These are phyloP conservation scores for Liparis tanakae DNA, from an alignment of 2,797 vertebrate genomes.

Conservation along the genomic window DNA sequence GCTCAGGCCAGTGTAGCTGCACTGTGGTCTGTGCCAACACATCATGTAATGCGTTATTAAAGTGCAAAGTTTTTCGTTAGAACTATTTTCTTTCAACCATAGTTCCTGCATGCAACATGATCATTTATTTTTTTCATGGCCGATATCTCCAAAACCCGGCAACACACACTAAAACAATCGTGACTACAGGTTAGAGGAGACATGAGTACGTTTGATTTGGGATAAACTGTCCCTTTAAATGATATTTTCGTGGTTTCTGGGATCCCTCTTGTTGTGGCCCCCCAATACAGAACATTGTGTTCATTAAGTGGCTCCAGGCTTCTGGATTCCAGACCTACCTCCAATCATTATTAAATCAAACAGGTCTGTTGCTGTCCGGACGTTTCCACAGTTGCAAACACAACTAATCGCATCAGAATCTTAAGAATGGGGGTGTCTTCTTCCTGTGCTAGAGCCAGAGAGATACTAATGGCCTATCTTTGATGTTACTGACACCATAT, in stretches of 20 bases:
- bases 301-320: background rate
- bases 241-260: background rate
- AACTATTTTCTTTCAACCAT: background rate
- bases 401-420: background rate
- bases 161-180: background rate
- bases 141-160: background rate
- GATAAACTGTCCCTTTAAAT: background rate
- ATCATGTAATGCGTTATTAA: slow-evolving; percentile 9
- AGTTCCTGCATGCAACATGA: background rate
- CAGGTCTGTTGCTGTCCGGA: background rate
- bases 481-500: background rate
- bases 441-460: background rate
- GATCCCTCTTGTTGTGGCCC: background rate
- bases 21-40: slow-evolving; percentile 7
- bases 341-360: background rate
- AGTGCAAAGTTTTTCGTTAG: background rate
- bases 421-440: background rate
- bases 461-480: background rate
- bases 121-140: background rate
- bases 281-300: background rate
- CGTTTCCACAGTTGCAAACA: background rate
- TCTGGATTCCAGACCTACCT: background rate
- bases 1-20: slow-evolving; percentile 16
- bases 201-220: no score
- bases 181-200: no score